These are phyloP conservation scores for Parnassius smintheus DNA, from an alignment of 2,888 invertebrate species.

Conservation along the genomic window DNA sequence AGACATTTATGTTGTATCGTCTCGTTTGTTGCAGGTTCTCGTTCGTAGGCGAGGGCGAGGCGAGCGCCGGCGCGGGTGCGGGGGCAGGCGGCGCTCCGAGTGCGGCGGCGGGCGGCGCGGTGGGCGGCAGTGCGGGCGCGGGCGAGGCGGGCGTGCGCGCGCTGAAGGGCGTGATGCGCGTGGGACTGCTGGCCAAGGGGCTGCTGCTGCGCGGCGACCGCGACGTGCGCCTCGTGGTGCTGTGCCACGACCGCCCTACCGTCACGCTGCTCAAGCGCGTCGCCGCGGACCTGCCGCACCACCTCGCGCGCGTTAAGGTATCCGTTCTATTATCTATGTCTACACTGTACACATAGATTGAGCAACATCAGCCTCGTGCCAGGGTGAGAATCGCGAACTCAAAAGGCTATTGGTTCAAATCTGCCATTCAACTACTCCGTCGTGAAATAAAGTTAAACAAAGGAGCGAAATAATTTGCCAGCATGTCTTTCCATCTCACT, in stretches of 20 bases:
- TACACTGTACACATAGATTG: neutral
- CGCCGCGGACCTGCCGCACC: slow-evolving; percentile 90
- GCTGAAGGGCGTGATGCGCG: slow-evolving; percentile 97
- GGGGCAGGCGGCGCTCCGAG: slow-evolving; percentile 62
- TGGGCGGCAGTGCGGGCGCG: slow-evolving; percentile 50
- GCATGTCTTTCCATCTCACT: too few species aligned
- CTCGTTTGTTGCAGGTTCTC: slow-evolving; percentile 53
- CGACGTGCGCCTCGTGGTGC: slow-evolving; percentile 94
- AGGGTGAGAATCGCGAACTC: too few species aligned
- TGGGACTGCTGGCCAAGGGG: slow-evolving; percentile 89
- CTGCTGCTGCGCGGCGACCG: slow-evolving; percentile 94
- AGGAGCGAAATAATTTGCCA: too few species aligned
- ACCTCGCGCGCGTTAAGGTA: slow-evolving; percentile 81
- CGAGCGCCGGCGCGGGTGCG: slow-evolving; percentile 36
- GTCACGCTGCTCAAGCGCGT: slow-evolving; percentile 92
- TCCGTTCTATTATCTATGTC: neutral
- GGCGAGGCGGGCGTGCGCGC: slow-evolving; percentile 83
- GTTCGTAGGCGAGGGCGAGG: slow-evolving; percentile 64
- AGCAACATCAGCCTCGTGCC: too few species aligned
- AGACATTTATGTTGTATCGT: too few species aligned
- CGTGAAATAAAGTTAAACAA: too few species aligned
- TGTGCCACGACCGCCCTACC: slow-evolving; percentile 97
- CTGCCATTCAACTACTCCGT: too few species aligned
- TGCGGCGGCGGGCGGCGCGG: slow-evolving; percentile 23
- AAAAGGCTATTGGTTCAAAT: too few species aligned